A percentile compares a stretch with the other conserved stretches of the same genome.
Conservation (phyloP, 2,113 vertebrate species). For the Apteryx mantelli region DNA sequence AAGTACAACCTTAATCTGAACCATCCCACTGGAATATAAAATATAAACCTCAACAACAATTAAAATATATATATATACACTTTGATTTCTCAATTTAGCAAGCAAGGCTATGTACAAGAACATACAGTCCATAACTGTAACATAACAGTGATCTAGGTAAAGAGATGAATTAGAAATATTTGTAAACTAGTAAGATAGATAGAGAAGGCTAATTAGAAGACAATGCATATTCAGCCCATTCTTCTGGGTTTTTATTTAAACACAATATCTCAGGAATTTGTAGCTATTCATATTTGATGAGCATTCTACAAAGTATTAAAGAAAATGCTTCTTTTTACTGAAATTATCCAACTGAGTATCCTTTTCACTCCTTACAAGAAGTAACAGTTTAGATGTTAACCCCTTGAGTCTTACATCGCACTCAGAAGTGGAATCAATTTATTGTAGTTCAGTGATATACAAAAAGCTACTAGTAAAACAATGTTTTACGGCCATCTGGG, state of each 20-base stretch:
- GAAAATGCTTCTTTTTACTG: too few relatives aligned
- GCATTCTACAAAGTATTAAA: not conserved
- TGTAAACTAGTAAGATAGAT: not conserved
- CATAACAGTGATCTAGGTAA: not conserved
- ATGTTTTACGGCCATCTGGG: too few relatives aligned
- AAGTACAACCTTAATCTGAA: not conserved
- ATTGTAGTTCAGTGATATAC: too few relatives aligned
- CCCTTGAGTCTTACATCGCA: too few relatives aligned
- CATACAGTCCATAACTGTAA: not conserved
- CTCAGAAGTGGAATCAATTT: too few relatives aligned
- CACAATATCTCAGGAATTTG: not conserved
- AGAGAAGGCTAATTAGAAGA: not conserved
- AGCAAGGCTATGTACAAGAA: not conserved
- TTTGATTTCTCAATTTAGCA: not conserved
- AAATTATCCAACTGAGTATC: too few relatives aligned
- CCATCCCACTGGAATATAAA: not conserved
- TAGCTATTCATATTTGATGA: not conserved
- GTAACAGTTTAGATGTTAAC: too few relatives aligned
- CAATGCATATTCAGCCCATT: not conserved
- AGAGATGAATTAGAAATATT: not conserved
- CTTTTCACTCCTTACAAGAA: too few relatives aligned
- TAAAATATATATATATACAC: not conserved
- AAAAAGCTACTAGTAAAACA: too few relatives aligned
- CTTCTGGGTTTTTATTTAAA: not conserved
- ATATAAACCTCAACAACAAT: not conserved